These are phyloP conservation scores for Xestia sexstrigata DNA, from an alignment of 2,888 invertebrate species.

Conservation along the genomic window DNA sequence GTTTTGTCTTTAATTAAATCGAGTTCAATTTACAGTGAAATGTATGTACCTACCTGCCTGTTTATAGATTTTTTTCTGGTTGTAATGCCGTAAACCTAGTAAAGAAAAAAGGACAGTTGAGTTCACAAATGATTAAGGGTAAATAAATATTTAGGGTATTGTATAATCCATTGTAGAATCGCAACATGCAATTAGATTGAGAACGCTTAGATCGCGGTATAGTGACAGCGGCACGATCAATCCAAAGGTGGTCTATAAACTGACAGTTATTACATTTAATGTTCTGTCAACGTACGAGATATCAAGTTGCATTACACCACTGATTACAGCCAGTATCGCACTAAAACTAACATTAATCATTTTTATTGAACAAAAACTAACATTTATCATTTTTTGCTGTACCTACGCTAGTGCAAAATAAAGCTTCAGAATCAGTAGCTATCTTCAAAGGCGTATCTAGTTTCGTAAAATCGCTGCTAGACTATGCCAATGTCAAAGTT, in stretches of 20 bases:
- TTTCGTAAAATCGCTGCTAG: slow-evolving; percentile 56
- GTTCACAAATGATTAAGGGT: background rate
- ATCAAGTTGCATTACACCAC: background rate
- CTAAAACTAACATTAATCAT: slow-evolving; percentile 13
- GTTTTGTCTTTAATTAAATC: slow-evolving; percentile 33
- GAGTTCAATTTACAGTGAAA: background rate
- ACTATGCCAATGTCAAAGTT: slow-evolving; percentile 69
- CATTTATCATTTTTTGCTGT: too few relatives aligned
- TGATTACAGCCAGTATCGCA: background rate
- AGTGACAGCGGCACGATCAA: background rate
- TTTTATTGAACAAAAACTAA: background rate
- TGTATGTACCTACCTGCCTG: background rate
- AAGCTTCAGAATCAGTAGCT: slow-evolving; percentile 4
- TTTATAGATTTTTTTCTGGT: background rate
- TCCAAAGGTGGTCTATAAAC: slow-evolving; percentile 8
- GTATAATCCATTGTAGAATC: background rate
- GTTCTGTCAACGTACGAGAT: slow-evolving; percentile 15
- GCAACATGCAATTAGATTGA: background rate
- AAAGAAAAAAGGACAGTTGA: background rate
- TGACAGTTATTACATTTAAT: slow-evolving; percentile 18
- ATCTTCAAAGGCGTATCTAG: slow-evolving; percentile 29
- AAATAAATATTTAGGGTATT: background rate
- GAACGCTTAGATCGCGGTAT: background rate
- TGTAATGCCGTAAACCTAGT: background rate
- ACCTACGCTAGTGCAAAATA: slow-evolving; percentile 1